phyloP scores from a whole-genome alignment of 2,113 vertebrate genomes.

The Chaetodon trifascialis region DNA sequence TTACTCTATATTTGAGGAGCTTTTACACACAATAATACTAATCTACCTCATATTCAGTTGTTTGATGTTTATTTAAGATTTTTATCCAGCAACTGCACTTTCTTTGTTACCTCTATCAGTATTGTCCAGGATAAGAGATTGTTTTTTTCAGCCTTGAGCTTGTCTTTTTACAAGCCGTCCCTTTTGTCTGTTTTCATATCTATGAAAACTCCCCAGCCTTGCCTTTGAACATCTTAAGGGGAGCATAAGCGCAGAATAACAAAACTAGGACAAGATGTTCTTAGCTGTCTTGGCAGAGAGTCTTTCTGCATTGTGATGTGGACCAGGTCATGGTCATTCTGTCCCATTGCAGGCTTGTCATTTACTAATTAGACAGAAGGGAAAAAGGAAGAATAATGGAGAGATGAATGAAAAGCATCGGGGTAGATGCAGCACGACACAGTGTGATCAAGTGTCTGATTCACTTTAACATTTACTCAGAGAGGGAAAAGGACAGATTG shows the following conservation, averaged over 20 bases:
- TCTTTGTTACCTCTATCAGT: not conserved
- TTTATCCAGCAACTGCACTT: not conserved
- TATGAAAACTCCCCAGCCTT: not conserved
- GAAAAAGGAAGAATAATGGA: slow-evolving; percentile 27
- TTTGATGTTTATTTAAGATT: not conserved
- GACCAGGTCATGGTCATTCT: slow-evolving; percentile 54
- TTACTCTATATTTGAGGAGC: not conserved
- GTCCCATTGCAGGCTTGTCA: slow-evolving; percentile 43
- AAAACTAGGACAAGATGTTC: slow-evolving; percentile 55
- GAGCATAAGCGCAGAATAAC: slow-evolving; percentile 26
- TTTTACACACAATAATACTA: not conserved
- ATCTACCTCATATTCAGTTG: not conserved
- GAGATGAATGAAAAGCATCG: slow-evolving; percentile 17
- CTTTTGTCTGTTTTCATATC: slow-evolving; percentile 18
- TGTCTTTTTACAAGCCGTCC: slow-evolving; percentile 2
- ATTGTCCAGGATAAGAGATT: not conserved
- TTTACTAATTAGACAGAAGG: slow-evolving; percentile 49
- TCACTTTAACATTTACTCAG: slow-evolving; percentile 14
- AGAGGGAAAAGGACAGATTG: not conserved
- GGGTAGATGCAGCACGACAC: slow-evolving; percentile 6
- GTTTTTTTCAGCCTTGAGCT: not conserved
- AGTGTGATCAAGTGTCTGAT: slow-evolving; percentile 21
- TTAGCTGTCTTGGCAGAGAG: slow-evolving; percentile 24
- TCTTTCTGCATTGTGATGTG: slow-evolving; percentile 36
- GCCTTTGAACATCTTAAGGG: slow-evolving; percentile 13